Percentiles rank a stretch among this genome's conserved stretches.
Conservation (phyloP, 2,797 vertebrate species). For the Eidolon dupreanum region DNA sequence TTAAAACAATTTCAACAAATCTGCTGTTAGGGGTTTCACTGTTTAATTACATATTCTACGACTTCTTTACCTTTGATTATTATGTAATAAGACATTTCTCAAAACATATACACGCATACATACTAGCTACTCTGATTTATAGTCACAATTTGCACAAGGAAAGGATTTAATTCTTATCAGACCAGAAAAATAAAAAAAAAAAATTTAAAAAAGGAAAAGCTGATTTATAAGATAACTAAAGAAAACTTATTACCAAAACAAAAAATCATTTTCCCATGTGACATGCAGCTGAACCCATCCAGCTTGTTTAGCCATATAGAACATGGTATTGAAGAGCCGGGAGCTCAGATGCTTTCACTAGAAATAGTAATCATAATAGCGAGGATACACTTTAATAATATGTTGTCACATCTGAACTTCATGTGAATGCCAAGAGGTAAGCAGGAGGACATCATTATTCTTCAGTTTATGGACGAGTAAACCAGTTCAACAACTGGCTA, state of each 20-base stretch:
- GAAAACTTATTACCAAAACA: background rate
- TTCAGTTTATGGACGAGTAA: background rate
- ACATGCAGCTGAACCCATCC: background rate
- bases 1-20: slow-evolving; percentile 28
- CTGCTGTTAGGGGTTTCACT: background rate
- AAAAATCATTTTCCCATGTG: background rate
- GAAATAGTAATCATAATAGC: background rate
- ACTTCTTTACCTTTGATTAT: background rate
- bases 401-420: background rate
- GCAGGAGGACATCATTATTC: background rate
- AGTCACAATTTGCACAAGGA: background rate
- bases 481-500: background rate
- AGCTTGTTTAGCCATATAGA: background rate
- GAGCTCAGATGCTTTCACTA: background rate
- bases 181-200: background rate
- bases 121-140: background rate
- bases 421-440: background rate
- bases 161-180: background rate
- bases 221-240: slow-evolving; percentile 17
- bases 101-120: background rate
- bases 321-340: background rate
- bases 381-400: background rate
- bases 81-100: background rate
- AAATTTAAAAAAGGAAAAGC: background rate
- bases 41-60: background rate